A percentile compares a stretch with the other conserved stretches of the same genome.
phyloP scores from a whole-genome alignment of 2,797 vertebrate genomes.

The Petrocephalus schoutedeni region DNA sequence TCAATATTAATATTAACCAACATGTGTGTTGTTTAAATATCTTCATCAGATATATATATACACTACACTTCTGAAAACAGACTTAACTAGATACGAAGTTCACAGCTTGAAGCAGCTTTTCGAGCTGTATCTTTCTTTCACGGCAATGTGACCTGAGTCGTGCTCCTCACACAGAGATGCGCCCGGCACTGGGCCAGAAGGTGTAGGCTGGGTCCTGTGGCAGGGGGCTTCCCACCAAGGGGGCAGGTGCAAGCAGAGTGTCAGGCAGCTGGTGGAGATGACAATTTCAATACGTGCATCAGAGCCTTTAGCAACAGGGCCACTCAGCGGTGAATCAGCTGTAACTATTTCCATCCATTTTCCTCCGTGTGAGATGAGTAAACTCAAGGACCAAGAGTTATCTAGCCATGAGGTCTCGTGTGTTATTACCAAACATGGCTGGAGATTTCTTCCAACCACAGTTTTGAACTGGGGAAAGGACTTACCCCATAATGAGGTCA shows the following conservation, averaged over 20 bases:
- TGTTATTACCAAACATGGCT: neutral
- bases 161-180: constrained; percentile 37
- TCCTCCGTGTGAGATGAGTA: constrained; percentile 27
- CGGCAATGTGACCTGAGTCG: constrained; percentile 32
- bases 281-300: constrained; percentile 59
- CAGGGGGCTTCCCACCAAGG: neutral
- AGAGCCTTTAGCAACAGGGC: constrained; percentile 45
- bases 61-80: neutral
- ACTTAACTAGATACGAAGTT: neutral
- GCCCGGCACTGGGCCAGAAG: constrained; percentile 29
- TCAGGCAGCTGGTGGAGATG: constrained; percentile 46
- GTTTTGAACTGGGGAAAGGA: neutral
- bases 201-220: neutral
- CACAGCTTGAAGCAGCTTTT: neutral
- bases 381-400: constrained; percentile 20
- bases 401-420: neutral
- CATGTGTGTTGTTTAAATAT: neutral
- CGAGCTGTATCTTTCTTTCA: neutral
- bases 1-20: neutral
- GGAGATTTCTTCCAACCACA: neutral
- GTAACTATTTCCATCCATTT: constrained; percentile 20
- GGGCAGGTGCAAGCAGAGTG: constrained; percentile 12
- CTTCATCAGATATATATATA: neutral
- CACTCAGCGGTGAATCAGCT: neutral
- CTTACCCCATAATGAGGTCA: constrained; percentile 33